These are phyloP conservation scores for Lysandra coridon DNA, from an alignment of 2,888 invertebrate genomes.

Conservation along the genomic window DNA sequence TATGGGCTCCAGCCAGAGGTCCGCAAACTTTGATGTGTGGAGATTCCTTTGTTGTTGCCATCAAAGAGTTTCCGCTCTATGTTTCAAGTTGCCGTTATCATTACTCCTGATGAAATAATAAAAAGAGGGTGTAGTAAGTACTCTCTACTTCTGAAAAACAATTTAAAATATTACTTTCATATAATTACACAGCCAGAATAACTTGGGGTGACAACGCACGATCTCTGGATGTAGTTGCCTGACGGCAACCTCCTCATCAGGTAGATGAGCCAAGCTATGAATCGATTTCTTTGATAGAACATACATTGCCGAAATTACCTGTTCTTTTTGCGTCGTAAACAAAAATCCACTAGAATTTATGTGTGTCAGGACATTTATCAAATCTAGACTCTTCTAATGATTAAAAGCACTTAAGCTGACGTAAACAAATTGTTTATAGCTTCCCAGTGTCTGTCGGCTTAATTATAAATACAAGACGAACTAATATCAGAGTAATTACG, in stretches of 20 bases:
- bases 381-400: background rate
- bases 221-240: too few species aligned
- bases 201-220: too few species aligned
- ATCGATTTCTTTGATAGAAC: too few species aligned
- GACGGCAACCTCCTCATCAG: too few species aligned
- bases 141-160: background rate
- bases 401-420: constrained; percentile 7
- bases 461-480: background rate
- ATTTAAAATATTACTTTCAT: too few species aligned
- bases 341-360: background rate
- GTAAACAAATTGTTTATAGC: background rate
- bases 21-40: background rate
- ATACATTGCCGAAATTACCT: too few species aligned
- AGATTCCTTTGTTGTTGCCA: background rate
- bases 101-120: background rate
- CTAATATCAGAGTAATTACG: background rate
- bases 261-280: too few species aligned
- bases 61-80: background rate
- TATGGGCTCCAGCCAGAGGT: background rate
- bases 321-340: too few species aligned
- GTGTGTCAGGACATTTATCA: background rate
- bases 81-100: background rate
- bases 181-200: too few species aligned
- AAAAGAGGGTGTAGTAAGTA: too few species aligned
- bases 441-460: background rate